These are phyloP conservation scores for Meloidogyne exigua DNA, from an alignment of 1,140 invertebrate species.

Conservation along the genomic window DNA sequence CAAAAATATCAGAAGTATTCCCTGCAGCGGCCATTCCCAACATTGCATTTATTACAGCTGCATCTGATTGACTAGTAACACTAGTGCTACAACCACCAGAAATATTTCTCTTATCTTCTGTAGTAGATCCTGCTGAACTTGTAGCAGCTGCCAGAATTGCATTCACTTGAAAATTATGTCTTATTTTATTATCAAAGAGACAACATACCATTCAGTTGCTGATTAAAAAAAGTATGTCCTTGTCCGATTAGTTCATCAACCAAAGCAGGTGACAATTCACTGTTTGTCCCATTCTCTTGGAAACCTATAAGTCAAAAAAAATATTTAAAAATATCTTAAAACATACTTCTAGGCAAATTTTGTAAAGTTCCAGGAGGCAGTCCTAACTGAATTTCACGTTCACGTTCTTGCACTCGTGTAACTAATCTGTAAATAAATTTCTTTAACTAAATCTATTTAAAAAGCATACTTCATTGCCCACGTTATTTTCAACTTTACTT, in stretches of 20 bases:
- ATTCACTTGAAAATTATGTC: neutral
- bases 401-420: constrained; percentile 32
- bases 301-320: constrained; percentile 7
- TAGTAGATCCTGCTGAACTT: neutral
- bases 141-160: neutral
- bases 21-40: neutral
- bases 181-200: neutral
- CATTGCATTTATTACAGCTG: neutral
- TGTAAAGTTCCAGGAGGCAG: constrained; percentile 35
- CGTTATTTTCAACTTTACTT: constrained; percentile 59
- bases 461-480: constrained; percentile 61
- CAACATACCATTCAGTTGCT: neutral
- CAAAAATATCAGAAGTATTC: constrained; percentile 1
- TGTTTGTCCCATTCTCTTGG: neutral
- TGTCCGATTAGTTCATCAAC: constrained; percentile 24
- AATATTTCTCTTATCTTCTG: neutral
- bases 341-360: constrained; percentile 25
- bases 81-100: neutral
- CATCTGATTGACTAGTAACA: neutral
- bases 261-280: neutral
- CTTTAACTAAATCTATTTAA: neutral
- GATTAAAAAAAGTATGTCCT: neutral
- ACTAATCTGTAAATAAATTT: constrained; percentile 17
- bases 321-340: neutral
- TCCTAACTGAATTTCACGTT: constrained; percentile 40